Base-by-base conservation (phyloP, 2,888 invertebrate genomes). In the Hydrotaea cyrtoneurina region DNA sequence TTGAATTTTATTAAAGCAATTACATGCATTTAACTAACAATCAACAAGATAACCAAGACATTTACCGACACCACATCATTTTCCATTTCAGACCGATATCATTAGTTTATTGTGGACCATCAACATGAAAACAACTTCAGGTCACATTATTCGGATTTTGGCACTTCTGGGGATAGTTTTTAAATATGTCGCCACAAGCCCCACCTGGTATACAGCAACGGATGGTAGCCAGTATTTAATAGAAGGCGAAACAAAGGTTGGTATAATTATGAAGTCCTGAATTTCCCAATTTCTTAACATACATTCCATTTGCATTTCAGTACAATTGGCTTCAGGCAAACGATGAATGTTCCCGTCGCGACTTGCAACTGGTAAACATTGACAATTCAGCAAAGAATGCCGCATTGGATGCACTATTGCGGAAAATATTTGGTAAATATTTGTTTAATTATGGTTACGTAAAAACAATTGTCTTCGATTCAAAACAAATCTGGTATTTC, bases 241-340 rank as follows among this genome's bases (percentile, higher is more conserved):
- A 4, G 55, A 55, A 55, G 21, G 21, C 11, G 55, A 55, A 10
- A 7, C 0, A 1, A 55, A 55, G 55, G 55, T 55, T 2, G 3
- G 36, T 36, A 36, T 36, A 36, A 36, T 36, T 5, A 8, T 36
- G 36, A 13, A 2, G 39, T 13, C 10, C 10, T 10, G 1, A 39
- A 39, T 11, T 13, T 11, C 3, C 3, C 3, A 39, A 39, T 13
- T 39, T 8, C 39, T 13, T 8, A 8, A 11, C 4, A 4, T 39
- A 39, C 1, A 11, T 39, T 39, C 11, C 43, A 4, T 39, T 17
- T 3, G 17, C 2, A 43, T 23, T 74, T 59, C 17, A 74, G 73
- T 59, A 59, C 11, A 74, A 57, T 59, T 74, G 59, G 57, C 23
- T 74, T 1, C 73, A 74, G 43, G 73, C 73, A 19, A 13, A 55